phyloP scores from a whole-genome alignment of 2,113 vertebrate species.

The Ciconia maguari region DNA sequence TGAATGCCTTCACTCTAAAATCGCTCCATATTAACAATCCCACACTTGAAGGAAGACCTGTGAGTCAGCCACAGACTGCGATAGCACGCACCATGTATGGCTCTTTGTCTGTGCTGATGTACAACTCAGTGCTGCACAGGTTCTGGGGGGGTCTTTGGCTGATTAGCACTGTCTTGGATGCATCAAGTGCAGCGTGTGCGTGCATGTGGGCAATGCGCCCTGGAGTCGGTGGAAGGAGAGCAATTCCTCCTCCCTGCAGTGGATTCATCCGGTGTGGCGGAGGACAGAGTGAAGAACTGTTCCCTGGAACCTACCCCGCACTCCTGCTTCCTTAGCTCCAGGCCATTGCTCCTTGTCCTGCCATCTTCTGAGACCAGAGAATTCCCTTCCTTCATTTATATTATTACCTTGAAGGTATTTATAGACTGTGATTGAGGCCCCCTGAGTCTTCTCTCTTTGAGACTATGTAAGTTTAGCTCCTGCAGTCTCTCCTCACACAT shows the following conservation, averaged over 20 bases:
- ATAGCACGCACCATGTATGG: background rate
- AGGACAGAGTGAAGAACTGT: slow-evolving; percentile 10
- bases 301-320: slow-evolving; percentile 9
- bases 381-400: slow-evolving; percentile 75
- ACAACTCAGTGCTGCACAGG: background rate
- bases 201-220: background rate
- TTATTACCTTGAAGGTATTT: slow-evolving; percentile 74
- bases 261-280: background rate
- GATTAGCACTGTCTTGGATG: background rate
- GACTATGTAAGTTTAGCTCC: slow-evolving; percentile 66
- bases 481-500: slow-evolving; percentile 43
- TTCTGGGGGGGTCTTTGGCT: background rate
- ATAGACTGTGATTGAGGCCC: slow-evolving; percentile 68
- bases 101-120: background rate
- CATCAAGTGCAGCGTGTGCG: background rate
- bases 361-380: slow-evolving; percentile 53
- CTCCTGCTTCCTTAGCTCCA: slow-evolving; percentile 68
- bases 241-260: slow-evolving; percentile 11
- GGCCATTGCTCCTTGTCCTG: slow-evolving; percentile 73
- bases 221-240: background rate
- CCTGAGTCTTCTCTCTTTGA: slow-evolving; percentile 62
- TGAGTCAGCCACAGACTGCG: accelerated
- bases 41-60: background rate
- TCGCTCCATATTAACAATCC: background rate
- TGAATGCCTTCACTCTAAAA: background rate